Percentiles rank a stretch among this genome's conserved stretches.
Evolutionary conservation across 2,797 vertebrate genomes (phyloP).

Genomic region (Lepilemur septentrionalis): DNA sequence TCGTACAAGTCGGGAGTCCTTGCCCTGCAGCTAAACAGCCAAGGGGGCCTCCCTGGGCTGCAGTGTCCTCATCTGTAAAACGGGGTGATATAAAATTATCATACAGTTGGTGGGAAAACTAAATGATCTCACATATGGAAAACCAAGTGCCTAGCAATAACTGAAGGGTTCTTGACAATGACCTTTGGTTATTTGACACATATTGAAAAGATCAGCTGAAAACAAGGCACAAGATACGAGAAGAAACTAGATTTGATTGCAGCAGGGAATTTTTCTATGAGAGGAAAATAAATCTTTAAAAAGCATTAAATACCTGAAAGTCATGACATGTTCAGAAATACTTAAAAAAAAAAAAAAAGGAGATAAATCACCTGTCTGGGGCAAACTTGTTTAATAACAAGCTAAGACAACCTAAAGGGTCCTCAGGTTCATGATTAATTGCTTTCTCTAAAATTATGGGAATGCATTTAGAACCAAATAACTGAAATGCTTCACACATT

Average conservation of each 20-base stretch:
- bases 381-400: conserved; percentile 3
- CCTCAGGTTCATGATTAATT: not conserved
- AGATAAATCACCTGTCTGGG: not conserved
- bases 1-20: not conserved
- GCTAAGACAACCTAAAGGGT: not conserved
- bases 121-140: not conserved
- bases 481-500: conserved; percentile 38
- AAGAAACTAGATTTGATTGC: not conserved
- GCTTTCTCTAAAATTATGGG: not conserved
- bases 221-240: not conserved
- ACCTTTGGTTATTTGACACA: not conserved
- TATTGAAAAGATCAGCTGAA: not conserved
- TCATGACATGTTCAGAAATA: not conserved
- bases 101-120: not conserved
- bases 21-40: not conserved
- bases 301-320: conserved; percentile 29
- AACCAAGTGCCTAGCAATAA: not conserved
- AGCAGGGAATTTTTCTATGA: not conserved
- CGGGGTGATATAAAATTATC: not conserved
- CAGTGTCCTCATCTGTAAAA: not conserved
- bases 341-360: not conserved
- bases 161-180: not conserved
- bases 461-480: not conserved
- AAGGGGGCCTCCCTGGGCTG: not conserved
- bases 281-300: conserved; percentile 14